Conservation (phyloP, 2,888 invertebrate genomes). For the Synanthedon andrenaeformis region DNA sequence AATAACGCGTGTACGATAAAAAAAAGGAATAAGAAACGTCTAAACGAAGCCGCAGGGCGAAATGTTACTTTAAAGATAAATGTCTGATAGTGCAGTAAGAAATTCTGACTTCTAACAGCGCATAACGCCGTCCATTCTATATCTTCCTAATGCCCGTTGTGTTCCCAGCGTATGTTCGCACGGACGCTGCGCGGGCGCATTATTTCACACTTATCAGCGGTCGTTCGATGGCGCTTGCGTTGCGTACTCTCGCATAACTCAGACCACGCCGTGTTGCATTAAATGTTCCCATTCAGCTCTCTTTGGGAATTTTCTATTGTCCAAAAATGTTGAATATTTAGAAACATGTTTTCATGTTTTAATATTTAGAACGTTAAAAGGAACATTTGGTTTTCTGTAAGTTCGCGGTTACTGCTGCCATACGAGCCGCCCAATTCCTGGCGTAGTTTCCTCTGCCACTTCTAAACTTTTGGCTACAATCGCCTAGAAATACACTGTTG, state of each 20-base stretch:
- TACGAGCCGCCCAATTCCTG: no score
- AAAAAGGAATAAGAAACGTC: background rate
- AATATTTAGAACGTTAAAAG: no score
- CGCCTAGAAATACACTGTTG: no score
- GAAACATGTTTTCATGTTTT: constrained; percentile 14
- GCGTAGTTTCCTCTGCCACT: no score
- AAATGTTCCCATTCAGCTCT: constrained; percentile 17
- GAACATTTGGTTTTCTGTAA: constrained; percentile 1
- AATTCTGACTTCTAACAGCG: background rate
- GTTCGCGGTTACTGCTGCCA: no score
- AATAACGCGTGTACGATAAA: background rate
- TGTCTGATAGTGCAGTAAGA: background rate
- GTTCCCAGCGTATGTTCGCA: constrained; percentile 12
- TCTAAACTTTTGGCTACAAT: no score
- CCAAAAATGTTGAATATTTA: constrained; percentile 12
- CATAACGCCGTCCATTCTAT: background rate
- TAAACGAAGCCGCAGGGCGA: background rate
- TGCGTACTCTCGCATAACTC: constrained; percentile 33
- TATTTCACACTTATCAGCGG: constrained; percentile 46
- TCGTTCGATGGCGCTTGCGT: constrained; percentile 10
- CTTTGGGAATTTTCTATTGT: constrained; percentile 5
- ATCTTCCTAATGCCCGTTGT: background rate
- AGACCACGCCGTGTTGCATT: constrained; percentile 14
- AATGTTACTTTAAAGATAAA: background rate
- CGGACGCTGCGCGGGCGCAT: constrained; percentile 16